A percentile compares a stretch with the other conserved stretches of the same genome.
These are phyloP conservation scores for Sycophaga agraensis DNA, from an alignment of 1,140 invertebrate genomes.

Conservation along the genomic window DNA sequence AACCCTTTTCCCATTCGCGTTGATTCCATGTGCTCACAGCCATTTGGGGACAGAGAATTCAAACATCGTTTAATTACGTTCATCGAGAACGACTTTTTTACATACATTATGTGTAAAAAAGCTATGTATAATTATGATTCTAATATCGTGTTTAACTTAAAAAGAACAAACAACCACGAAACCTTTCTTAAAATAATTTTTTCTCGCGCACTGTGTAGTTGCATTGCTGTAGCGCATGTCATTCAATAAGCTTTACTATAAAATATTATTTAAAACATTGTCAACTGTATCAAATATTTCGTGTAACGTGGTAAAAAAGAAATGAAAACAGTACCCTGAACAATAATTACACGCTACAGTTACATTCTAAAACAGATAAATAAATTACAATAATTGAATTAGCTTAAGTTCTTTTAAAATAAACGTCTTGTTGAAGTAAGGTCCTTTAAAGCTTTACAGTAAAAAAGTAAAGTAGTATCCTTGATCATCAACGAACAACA, in stretches of 20 bases:
- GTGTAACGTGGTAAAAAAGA: conserved; percentile 13
- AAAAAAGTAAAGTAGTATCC: conserved; percentile 31
- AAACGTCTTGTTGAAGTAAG: neutral
- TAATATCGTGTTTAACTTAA: conserved; percentile 1
- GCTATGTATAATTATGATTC: conserved; percentile 6
- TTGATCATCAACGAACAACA: conserved; percentile 28
- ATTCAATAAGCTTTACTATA: neutral
- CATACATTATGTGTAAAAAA: neutral
- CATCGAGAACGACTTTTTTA: neutral
- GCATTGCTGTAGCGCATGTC: neutral
- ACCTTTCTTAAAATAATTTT: conserved; percentile 1
- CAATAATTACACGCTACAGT: conserved; percentile 13
- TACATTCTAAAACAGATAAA: conserved; percentile 9
- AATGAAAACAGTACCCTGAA: conserved; percentile 27
- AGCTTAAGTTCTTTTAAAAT: conserved; percentile 2
- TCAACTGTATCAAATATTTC: conserved; percentile 16
- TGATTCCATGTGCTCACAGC: conserved; percentile 45
- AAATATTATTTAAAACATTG: conserved; percentile 9
- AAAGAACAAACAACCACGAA: conserved; percentile 10
- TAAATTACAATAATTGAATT: conserved; percentile 14
- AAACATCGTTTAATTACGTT: conserved; percentile 12
- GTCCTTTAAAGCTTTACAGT: conserved; percentile 8
- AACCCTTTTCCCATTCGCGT: neutral
- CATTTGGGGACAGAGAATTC: conserved; percentile 38
- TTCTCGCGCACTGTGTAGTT: neutral